A percentile compares a stretch with the other conserved stretches of the same genome.
These are phyloP conservation scores for Carlito syrichta DNA, from an alignment of 2,113 vertebrate genomes.

Conservation along the genomic window DNA sequence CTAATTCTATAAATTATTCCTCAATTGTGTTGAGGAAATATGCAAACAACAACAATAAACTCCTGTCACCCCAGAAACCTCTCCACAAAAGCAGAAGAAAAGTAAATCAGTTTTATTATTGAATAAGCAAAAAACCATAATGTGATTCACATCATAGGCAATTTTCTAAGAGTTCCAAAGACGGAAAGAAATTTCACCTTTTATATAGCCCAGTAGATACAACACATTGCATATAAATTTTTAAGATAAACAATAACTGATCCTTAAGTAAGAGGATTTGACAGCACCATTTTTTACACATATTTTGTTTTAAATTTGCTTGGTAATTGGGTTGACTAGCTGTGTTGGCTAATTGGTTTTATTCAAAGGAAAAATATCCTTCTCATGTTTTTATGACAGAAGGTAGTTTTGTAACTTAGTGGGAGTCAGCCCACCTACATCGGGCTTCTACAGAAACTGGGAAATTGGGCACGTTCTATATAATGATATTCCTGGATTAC, in stretches of 20 bases:
- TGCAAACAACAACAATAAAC: background rate
- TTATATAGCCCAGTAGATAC: background rate
- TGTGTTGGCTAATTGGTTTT: background rate
- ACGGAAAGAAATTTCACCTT: background rate
- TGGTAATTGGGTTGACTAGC: background rate
- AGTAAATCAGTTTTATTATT: background rate
- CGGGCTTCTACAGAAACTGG: background rate
- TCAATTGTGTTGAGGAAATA: background rate
- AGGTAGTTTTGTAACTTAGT: background rate
- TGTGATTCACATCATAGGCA: background rate
- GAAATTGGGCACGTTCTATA: background rate
- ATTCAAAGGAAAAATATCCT: background rate
- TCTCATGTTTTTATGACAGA: background rate
- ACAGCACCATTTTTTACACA: background rate
- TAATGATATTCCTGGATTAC: background rate
- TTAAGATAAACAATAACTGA: background rate
- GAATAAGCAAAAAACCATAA: background rate
- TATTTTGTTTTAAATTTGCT: background rate
- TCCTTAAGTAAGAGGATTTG: background rate
- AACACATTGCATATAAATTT: background rate
- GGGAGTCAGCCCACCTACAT: background rate
- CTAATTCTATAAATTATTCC: background rate
- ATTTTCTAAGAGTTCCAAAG: background rate
- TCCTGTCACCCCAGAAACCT: background rate
- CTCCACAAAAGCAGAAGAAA: background rate